Conservation (phyloP, 2,888 invertebrate species). For the Aromia moschata region DNA sequence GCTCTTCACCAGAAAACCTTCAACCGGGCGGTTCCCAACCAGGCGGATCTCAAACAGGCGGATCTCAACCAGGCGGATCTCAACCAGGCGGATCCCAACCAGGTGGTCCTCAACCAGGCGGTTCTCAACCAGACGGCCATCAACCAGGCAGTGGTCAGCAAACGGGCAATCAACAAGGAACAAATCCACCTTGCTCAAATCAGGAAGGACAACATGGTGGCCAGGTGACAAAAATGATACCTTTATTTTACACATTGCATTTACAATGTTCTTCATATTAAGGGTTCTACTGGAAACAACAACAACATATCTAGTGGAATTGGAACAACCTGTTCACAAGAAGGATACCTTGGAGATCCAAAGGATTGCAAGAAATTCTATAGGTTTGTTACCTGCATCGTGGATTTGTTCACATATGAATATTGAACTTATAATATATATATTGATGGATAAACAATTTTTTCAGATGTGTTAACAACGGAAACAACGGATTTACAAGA, state of each 20-base stretch:
- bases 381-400: conserved; percentile 51
- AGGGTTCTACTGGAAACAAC: conserved; percentile 24
- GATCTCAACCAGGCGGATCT: conserved; percentile 4
- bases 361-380: conserved; percentile 56
- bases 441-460: too few species aligned
- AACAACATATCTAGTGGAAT: conserved; percentile 33
- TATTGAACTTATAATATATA: too few species aligned
- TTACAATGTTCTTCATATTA: too few species aligned
- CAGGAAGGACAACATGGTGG: conserved; percentile 50
- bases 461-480: conserved; percentile 76
- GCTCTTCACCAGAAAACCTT: conserved; percentile 8
- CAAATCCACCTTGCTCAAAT: conserved; percentile 56
- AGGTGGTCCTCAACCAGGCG: conserved; percentile 28
- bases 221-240: conserved; percentile 15
- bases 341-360: conserved; percentile 54
- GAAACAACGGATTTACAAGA: conserved; percentile 65
- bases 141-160: conserved; percentile 27
- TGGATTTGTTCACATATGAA: too few species aligned
- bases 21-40: conserved; percentile 20
- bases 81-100: conserved; percentile 21
- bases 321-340: conserved; percentile 46
- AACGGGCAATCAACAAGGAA: conserved; percentile 23
- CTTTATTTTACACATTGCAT: too few species aligned
- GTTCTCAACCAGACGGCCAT: conserved; percentile 27
- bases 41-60: too few species aligned